These are phyloP conservation scores for Myotis pilosus DNA, from an alignment of 2,797 vertebrate genomes.

Conservation along the genomic window DNA sequence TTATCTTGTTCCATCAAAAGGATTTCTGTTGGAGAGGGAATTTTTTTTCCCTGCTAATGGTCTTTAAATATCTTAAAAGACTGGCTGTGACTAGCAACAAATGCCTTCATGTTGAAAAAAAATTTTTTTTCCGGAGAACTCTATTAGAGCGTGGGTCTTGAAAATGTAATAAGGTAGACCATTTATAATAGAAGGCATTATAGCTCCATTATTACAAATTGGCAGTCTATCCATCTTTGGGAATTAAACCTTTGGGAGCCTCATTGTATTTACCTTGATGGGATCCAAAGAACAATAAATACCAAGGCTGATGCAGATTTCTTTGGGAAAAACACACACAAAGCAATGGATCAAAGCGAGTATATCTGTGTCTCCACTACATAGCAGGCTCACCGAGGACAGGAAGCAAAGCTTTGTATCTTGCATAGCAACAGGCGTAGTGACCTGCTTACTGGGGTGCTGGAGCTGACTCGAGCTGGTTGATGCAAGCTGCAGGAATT, in stretches of 20 bases:
- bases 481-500: background rate
- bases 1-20: conserved; percentile 71
- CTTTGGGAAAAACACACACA: background rate
- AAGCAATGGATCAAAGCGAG: conserved; percentile 30
- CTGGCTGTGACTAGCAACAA: conserved; percentile 63
- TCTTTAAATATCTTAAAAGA: conserved; percentile 68
- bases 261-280: conserved; percentile 42
- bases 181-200: conserved; percentile 47
- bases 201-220: conserved; percentile 43
- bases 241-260: conserved; percentile 61
- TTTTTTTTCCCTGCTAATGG: conserved; percentile 64
- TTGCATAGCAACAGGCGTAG: background rate
- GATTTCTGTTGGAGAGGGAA: conserved; percentile 42
- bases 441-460: background rate
- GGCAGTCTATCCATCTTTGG: conserved; percentile 50
- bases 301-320: background rate
- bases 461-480: background rate
- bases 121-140: background rate
- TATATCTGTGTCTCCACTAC: background rate
- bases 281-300: conserved; percentile 24
- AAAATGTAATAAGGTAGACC: conserved; percentile 46
- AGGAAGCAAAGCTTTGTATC: background rate
- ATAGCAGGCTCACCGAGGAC: background rate
- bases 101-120: conserved; percentile 50
- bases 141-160: conserved; percentile 32